Evolutionary conservation across 1,140 invertebrate species (phyloP).

Genomic region (Musca vetustissima): DNA sequence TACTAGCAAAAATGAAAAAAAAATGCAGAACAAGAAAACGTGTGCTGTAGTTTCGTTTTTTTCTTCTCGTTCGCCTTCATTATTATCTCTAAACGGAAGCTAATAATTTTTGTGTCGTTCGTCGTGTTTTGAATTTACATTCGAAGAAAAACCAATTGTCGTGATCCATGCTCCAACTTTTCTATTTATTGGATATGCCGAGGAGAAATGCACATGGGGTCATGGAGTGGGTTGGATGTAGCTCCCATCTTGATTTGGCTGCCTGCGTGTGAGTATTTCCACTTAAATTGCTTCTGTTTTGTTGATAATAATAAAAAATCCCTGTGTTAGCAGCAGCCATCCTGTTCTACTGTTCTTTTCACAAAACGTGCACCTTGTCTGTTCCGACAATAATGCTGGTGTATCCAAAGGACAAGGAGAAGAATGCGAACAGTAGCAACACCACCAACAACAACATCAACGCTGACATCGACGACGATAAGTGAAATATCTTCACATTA

Average conservation of each 20-base stretch:
- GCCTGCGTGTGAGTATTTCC: too few relatives aligned
- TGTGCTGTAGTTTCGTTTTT: background rate
- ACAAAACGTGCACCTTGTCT: background rate
- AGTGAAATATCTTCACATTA: slow-evolving; percentile 14
- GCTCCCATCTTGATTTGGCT: too few relatives aligned
- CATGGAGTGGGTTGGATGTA: too few relatives aligned
- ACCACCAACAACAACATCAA: too few relatives aligned
- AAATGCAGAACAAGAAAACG: background rate
- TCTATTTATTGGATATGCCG: too few relatives aligned
- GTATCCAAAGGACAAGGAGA: too few relatives aligned
- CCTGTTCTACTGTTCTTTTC: background rate
- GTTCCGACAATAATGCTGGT: too few relatives aligned
- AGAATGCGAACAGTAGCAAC: too few relatives aligned
- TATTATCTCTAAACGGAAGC: slow-evolving; percentile 22
- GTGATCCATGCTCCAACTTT: background rate
- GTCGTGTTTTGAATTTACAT: background rate
- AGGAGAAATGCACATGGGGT: too few relatives aligned
- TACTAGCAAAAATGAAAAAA: background rate
- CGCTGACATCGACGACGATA: too few relatives aligned
- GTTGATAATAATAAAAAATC: background rate
- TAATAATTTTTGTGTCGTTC: slow-evolving; percentile 14
- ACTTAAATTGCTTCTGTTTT: too few relatives aligned
- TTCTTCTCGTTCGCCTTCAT: too few relatives aligned
- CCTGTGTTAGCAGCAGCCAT: slow-evolving; percentile 12
- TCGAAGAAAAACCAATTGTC: background rate